These are phyloP conservation scores for Halcyon smyrnensis DNA, from an alignment of 2,797 vertebrate species.

Conservation along the genomic window DNA sequence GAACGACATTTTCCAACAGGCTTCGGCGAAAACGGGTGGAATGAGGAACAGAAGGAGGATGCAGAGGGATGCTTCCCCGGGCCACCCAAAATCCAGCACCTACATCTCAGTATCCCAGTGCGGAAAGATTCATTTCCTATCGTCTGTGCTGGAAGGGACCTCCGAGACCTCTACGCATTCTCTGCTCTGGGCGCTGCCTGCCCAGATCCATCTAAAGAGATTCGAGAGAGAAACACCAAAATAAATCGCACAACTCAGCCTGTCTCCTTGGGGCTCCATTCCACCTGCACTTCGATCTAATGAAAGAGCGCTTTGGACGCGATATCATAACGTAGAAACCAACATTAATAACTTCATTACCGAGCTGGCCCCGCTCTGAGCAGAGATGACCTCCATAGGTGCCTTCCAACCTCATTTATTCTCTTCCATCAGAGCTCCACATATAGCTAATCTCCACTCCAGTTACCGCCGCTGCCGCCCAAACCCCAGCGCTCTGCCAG, in stretches of 20 bases:
- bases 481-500: not conserved
- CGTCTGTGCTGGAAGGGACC: not conserved
- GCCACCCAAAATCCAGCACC: not conserved
- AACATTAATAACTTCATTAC: not conserved
- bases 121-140: not conserved
- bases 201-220: not conserved
- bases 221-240: too few species aligned
- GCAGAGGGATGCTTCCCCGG: not conserved
- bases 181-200: not conserved
- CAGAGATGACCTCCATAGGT: not conserved
- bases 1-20: not conserved
- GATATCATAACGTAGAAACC: not conserved
- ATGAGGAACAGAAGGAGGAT: not conserved
- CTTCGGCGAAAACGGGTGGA: not conserved
- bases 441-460: not conserved
- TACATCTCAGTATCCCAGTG: not conserved
- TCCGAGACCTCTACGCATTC: not conserved
- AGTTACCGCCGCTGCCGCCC: not conserved
- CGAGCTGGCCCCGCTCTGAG: not conserved
- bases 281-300: not conserved
- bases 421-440: not conserved
- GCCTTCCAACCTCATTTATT: not conserved
- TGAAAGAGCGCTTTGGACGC: fast-evolving
- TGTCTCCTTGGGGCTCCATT: not conserved
- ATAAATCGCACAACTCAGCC: too few species aligned